These are phyloP conservation scores for Synanthedon vespiformis DNA, from an alignment of 2,888 invertebrate species.

Conservation along the genomic window DNA sequence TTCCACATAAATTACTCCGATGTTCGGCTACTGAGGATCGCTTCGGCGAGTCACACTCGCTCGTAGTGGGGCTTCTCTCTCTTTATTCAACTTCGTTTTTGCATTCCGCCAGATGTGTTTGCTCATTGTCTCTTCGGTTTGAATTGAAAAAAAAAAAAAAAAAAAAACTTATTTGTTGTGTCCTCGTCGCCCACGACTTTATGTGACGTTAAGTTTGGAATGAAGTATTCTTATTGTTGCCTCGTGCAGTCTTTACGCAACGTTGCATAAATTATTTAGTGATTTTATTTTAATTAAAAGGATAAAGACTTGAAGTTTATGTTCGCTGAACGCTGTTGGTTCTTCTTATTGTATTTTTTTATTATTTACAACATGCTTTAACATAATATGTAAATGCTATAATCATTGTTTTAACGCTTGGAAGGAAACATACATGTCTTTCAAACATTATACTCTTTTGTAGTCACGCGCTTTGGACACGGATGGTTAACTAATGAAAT, in stretches of 20 bases:
- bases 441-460: conserved; percentile 11
- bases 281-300: conserved; percentile 51
- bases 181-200: conserved; percentile 62
- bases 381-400: too few species aligned
- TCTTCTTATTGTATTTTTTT: neutral
- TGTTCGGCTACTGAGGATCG: conserved; percentile 42
- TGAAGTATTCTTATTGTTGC: conserved; percentile 61
- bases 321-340: neutral
- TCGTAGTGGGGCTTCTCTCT: conserved; percentile 34
- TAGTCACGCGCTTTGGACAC: conserved; percentile 27
- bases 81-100: conserved; percentile 49
- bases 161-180: conserved; percentile 51
- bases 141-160: conserved; percentile 29
- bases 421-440: too few species aligned
- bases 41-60: conserved; percentile 35
- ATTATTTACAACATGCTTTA: too few species aligned
- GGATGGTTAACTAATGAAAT: conserved; percentile 23
- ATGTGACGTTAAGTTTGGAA: conserved; percentile 66
- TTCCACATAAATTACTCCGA: conserved; percentile 54
- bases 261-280: conserved; percentile 55
- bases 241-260: conserved; percentile 44
- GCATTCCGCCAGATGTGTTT: conserved; percentile 66
- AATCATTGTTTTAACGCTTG: too few species aligned
- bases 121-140: conserved; percentile 64
- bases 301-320: conserved; percentile 1